Percentiles rank a stretch among this genome's conserved stretches.
These are phyloP conservation scores for Drepanosiphum platanoidis DNA, from an alignment of 2,888 invertebrate genomes.

Conservation along the genomic window DNA sequence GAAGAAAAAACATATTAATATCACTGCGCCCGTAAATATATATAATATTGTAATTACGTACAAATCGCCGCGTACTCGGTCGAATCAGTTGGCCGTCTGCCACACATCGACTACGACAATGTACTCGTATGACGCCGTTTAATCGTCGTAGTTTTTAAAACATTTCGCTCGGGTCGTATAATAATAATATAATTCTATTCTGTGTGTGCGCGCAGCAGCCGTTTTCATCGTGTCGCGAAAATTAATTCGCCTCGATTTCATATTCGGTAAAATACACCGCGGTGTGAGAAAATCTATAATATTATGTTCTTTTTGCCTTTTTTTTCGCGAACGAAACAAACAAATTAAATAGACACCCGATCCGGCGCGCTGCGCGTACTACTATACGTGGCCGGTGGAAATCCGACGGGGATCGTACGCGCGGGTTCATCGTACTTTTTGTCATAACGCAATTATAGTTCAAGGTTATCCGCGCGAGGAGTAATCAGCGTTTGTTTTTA, in stretches of 20 bases:
- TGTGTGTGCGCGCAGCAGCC: no score
- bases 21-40: background rate
- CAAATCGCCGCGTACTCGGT: background rate
- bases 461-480: conserved; percentile 25
- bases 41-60: no score
- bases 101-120: background rate
- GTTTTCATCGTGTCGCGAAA: background rate
- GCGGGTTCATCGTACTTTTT: conserved; percentile 50
- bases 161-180: no score
- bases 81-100: background rate
- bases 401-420: background rate
- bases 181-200: no score
- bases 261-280: background rate
- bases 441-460: conserved; percentile 49
- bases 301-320: background rate
- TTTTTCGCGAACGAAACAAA: background rate
- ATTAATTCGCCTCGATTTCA: background rate
- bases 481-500: conserved; percentile 39
- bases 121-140: no score
- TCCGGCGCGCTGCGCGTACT: background rate
- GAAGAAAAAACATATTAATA: background rate
- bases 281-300: background rate
- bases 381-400: background rate
- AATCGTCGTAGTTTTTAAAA: no score
- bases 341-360: conserved; percentile 7